Conservation (phyloP, 2,797 vertebrate species). For the Orestias chungarensis region DNA sequence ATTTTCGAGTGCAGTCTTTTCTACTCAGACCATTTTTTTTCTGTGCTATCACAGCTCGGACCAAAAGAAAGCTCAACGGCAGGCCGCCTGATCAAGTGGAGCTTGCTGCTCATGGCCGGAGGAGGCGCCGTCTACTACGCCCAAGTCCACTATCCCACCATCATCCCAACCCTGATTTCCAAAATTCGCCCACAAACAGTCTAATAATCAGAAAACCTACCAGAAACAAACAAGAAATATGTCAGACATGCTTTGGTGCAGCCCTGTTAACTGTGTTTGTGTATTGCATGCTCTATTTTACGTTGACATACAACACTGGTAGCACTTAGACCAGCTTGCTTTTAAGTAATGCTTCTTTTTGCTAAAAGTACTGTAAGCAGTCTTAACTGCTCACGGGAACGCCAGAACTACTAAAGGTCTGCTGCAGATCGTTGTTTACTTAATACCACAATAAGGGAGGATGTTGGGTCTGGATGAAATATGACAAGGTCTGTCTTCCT, state of each 20-base stretch:
- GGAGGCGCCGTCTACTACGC: conserved; percentile 19
- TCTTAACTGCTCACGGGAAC: background rate
- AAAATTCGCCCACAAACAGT: conserved; percentile 3
- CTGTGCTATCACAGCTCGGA: conserved; percentile 32
- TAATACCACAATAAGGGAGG: background rate
- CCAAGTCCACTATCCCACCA: conserved; percentile 10
- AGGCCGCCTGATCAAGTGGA: conserved; percentile 55
- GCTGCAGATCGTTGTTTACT: background rate
- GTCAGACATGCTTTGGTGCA: background rate
- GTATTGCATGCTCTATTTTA: background rate
- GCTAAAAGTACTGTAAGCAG: background rate
- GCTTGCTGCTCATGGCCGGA: conserved; percentile 42
- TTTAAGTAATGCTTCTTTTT: background rate
- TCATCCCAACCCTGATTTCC: conserved; percentile 20
- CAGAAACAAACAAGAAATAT: background rate
- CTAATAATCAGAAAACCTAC: conserved; percentile 1
- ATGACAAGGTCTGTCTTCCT: background rate
- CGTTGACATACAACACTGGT: background rate
- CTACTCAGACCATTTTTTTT: background rate
- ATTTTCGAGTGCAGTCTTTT: background rate
- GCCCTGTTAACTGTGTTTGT: background rate
- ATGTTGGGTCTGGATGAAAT: background rate
- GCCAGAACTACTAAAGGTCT: background rate
- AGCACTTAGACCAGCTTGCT: background rate
- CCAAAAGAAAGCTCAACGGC: conserved; percentile 12